These are phyloP conservation scores for Melangyna quadrimaculata DNA, from an alignment of 2,888 invertebrate genomes.

Conservation along the genomic window DNA sequence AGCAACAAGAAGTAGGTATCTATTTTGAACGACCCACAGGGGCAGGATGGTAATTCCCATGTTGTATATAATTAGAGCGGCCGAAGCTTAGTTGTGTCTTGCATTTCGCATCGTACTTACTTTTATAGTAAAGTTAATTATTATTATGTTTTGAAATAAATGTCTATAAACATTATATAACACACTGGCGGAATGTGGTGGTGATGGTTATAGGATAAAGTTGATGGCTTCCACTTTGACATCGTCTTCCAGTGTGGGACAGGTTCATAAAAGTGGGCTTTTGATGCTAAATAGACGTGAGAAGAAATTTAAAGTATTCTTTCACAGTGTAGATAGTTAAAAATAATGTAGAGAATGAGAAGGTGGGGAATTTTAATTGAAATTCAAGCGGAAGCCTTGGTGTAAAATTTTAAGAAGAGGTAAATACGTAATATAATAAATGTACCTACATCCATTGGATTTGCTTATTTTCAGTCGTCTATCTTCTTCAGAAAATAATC, in stretches of 20 bases:
- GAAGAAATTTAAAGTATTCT: conserved; percentile 51
- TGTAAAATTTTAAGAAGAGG: too few relatives aligned
- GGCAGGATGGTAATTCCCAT: conserved; percentile 64
- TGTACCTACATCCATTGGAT: too few relatives aligned
- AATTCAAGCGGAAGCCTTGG: background rate
- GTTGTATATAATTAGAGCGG: conserved; percentile 60
- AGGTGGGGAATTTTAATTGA: conserved; percentile 15
- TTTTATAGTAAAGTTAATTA: conserved; percentile 57
- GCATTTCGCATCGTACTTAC: conserved; percentile 15
- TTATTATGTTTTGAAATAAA: conserved; percentile 61
- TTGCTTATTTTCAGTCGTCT: too few relatives aligned
- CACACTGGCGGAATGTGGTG: conserved; percentile 48
- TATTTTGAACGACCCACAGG: conserved; percentile 62
- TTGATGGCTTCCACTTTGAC: conserved; percentile 38
- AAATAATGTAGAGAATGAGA: conserved; percentile 19
- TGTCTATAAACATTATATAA: conserved; percentile 66
- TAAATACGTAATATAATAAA: too few relatives aligned
- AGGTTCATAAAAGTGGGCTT: conserved; percentile 35
- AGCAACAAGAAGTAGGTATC: background rate
- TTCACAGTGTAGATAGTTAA: background rate
- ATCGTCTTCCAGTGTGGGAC: conserved; percentile 1
- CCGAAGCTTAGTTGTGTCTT: conserved; percentile 2
- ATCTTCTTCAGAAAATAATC: too few relatives aligned
- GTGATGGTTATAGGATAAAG: conserved; percentile 47
- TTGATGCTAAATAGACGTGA: conserved; percentile 61